phyloP scores from a whole-genome alignment of 2,888 invertebrate species.

The Ommatoiulus sabulosus region DNA sequence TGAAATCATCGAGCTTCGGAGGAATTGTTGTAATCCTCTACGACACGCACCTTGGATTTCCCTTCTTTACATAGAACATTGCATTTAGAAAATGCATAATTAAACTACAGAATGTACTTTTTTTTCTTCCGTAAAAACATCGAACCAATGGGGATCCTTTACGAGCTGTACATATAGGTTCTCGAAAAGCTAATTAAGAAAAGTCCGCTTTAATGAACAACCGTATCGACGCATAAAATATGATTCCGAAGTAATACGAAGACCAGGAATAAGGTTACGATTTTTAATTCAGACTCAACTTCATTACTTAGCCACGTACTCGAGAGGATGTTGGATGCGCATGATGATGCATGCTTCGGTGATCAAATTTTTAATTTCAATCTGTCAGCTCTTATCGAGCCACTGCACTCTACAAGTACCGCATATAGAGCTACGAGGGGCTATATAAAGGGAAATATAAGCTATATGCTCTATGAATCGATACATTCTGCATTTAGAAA shows the following conservation, averaged over 20 bases:
- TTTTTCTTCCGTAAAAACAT: neutral
- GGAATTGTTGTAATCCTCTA: neutral
- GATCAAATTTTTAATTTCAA: conserved; percentile 58
- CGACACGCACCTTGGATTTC: neutral
- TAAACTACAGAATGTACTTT: neutral
- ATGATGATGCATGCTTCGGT: conserved; percentile 54
- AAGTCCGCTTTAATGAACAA: conserved; percentile 50
- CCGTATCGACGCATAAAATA: conserved; percentile 50
- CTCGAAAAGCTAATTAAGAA: conserved; percentile 49
- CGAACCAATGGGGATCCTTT: neutral
- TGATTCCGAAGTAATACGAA: conserved; percentile 1
- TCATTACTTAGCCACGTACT: conserved; percentile 49
- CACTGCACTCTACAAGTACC: conserved; percentile 47
- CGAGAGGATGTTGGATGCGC: conserved; percentile 30
- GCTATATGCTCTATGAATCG: neutral
- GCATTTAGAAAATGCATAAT: neutral
- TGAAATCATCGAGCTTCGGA: neutral
- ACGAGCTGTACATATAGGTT: neutral
- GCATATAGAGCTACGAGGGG: neutral
- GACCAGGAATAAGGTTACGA: conserved; percentile 5
- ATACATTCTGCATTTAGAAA: no score
- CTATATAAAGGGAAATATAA: neutral
- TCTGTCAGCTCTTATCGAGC: conserved; percentile 57
- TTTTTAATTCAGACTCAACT: conserved; percentile 50
- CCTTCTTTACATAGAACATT: neutral